Evolutionary conservation across 2,797 vertebrate genomes (phyloP).

Genomic region (Macropus fuliginosus): DNA sequence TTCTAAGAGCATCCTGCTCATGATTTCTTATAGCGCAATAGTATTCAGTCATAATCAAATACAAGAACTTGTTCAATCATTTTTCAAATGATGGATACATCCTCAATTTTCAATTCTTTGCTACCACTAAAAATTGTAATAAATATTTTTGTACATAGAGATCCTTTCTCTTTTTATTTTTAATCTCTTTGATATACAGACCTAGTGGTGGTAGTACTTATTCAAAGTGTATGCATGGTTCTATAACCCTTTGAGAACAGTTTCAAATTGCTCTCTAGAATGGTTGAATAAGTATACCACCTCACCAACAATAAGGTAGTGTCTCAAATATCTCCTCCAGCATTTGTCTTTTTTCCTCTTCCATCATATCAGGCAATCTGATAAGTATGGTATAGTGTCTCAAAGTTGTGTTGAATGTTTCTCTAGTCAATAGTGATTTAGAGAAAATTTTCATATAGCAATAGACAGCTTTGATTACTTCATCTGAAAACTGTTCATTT

Average conservation of each 20-base stretch:
- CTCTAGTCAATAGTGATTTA: not conserved
- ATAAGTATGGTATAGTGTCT: not conserved
- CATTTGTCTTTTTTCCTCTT: too few relatives aligned
- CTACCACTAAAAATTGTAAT: not conserved
- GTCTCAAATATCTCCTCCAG: not conserved
- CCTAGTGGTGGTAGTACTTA: not conserved
- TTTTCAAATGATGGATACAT: not conserved
- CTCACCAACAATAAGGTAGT: not conserved
- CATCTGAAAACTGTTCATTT: too few relatives aligned
- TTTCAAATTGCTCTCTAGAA: not conserved
- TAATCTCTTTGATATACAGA: not conserved
- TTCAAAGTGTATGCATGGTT: not conserved
- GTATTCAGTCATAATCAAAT: not conserved
- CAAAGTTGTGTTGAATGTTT: not conserved
- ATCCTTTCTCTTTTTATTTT: not conserved
- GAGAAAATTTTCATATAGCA: not conserved
- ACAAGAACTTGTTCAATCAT: not conserved
- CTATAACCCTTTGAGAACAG: not conserved
- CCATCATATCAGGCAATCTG: too few relatives aligned
- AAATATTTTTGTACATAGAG: not conserved
- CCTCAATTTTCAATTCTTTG: not conserved
- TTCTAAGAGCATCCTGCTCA: not conserved
- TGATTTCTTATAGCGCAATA: not conserved
- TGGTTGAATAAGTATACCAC: not conserved
- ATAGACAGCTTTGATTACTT: not conserved